A percentile compares a stretch with the other conserved stretches of the same genome.
Evolutionary conservation across 2,797 vertebrate genomes (phyloP).

Genomic region (Coluber constrictor): DNA sequence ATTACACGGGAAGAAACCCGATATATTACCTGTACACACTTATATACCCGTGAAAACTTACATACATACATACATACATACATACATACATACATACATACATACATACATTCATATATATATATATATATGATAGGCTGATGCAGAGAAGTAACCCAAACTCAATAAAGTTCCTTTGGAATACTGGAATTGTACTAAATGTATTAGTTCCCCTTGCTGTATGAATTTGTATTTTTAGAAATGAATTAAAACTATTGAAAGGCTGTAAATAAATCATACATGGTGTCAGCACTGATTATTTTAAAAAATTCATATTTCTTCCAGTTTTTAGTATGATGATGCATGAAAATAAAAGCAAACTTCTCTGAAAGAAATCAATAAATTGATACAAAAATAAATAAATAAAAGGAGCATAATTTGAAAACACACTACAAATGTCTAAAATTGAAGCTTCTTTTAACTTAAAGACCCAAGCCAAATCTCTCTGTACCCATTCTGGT

Average conservation of each 20-base stretch:
- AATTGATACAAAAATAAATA: background rate
- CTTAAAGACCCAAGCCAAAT: background rate
- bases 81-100: too few species aligned
- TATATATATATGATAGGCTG: background rate
- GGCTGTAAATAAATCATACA: background rate
- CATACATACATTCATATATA: background rate
- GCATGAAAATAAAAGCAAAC: background rate
- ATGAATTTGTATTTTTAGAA: background rate
- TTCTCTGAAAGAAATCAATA: background rate
- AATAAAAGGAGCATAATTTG: background rate
- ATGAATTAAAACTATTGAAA: background rate
- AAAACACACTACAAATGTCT: background rate
- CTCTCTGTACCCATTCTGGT: background rate
- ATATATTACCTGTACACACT: too few species aligned
- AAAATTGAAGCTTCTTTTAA: background rate
- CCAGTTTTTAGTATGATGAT: background rate
- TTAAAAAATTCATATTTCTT: background rate
- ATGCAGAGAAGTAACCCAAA: background rate
- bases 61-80: too few species aligned
- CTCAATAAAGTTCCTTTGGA: background rate
- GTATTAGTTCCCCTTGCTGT: background rate
- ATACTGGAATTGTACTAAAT: background rate
- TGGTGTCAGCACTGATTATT: background rate
- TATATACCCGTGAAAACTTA: too few species aligned
- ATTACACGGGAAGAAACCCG: too few species aligned